Evolutionary conservation across 2,888 invertebrate genomes (phyloP).

Genomic region (Heliconius hortense): DNA sequence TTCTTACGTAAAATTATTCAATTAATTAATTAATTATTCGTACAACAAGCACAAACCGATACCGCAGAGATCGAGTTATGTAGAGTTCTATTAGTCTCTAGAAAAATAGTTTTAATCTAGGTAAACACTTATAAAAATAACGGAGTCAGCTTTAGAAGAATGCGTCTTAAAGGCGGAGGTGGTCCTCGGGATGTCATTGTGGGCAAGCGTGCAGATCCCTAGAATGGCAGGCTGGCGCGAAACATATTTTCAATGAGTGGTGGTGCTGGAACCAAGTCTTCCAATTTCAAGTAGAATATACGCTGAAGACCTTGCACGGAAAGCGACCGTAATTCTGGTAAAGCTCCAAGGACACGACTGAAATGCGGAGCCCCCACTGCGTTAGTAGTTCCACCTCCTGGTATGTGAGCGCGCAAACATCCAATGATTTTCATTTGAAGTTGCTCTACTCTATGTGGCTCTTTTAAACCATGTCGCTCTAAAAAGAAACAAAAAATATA

Average conservation of each 20-base stretch:
- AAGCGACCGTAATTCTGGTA: conserved; percentile 95
- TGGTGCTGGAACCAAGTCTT: conserved; percentile 95
- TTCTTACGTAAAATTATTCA: conserved; percentile 47
- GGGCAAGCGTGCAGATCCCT: conserved; percentile 57
- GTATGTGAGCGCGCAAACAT: conserved; percentile 97
- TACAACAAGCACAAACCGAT: conserved; percentile 66
- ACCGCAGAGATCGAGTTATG: conserved; percentile 78
- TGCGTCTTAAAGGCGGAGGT: conserved; percentile 72
- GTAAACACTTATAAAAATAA: conserved; percentile 77
- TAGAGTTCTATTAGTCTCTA: conserved; percentile 71
- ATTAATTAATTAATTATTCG: conserved; percentile 43
- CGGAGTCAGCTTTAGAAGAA: conserved; percentile 74
- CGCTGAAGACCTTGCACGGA: conserved; percentile 96
- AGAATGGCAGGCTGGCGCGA: conserved; percentile 96
- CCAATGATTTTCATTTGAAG: conserved; percentile 98
- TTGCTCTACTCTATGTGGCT: conserved; percentile 95
- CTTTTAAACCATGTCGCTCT: conserved; percentile 96
- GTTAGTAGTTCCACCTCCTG: conserved; percentile 92
- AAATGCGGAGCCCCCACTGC: conserved; percentile 96
- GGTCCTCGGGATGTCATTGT: conserved; percentile 61
- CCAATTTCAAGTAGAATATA: conserved; percentile 96
- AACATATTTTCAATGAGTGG: conserved; percentile 97
- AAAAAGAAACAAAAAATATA: conserved; percentile 53
- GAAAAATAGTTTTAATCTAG: conserved; percentile 76
- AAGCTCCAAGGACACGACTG: conserved; percentile 94